These are phyloP conservation scores for Leptura quadrifasciata DNA, from an alignment of 2,888 invertebrate species.

Conservation along the genomic window DNA sequence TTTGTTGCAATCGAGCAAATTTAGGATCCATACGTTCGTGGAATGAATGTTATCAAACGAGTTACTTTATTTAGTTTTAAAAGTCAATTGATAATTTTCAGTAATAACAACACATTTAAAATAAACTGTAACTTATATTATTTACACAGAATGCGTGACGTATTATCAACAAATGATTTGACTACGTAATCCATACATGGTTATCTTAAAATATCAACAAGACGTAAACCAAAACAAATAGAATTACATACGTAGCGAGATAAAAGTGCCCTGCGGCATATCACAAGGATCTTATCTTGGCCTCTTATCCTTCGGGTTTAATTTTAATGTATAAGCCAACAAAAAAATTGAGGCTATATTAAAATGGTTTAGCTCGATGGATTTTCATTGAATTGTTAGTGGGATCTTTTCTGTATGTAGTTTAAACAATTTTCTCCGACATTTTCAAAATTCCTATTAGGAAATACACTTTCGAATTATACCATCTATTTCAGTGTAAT, in stretches of 20 bases:
- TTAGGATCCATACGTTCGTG: background rate
- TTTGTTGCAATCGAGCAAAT: background rate
- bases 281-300: slow-evolving; percentile 7
- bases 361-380: no score
- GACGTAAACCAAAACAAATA: background rate
- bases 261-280: background rate
- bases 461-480: no score
- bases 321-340: background rate
- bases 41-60: background rate
- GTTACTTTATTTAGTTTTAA: background rate
- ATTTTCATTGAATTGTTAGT: no score
- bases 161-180: slow-evolving; percentile 22
- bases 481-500: no score
- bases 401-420: no score
- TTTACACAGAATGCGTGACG: slow-evolving; percentile 11
- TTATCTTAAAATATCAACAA: slow-evolving; percentile 12
- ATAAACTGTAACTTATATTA: background rate
- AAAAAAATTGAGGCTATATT: no score
- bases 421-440: no score
- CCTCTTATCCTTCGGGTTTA: background rate
- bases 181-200: slow-evolving; percentile 5
- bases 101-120: slow-evolving; percentile 10
- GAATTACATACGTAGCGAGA: background rate
- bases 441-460: no score
- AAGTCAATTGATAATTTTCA: background rate